A percentile compares a stretch with the other conserved stretches of the same genome.
phyloP scores from a whole-genome alignment of 2,888 invertebrate genomes.

The Hirtodrosophila trivittata region DNA sequence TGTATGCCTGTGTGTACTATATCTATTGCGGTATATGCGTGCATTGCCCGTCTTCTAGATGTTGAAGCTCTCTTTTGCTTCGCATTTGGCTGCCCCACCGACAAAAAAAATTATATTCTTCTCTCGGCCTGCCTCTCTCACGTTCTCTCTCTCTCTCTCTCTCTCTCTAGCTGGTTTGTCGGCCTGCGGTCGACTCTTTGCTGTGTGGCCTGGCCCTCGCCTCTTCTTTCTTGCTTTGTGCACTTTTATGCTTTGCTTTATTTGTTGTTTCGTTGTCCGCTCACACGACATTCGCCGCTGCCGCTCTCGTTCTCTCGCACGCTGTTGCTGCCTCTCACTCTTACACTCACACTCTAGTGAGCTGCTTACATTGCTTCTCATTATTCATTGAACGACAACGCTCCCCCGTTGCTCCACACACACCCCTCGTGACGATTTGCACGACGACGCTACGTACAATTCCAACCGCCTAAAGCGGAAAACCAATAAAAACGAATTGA shows the following conservation, averaged over 20 bases:
- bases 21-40: constrained; percentile 57
- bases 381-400: constrained; percentile 75
- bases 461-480: constrained; percentile 80
- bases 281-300: constrained; percentile 51
- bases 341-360: constrained; percentile 21
- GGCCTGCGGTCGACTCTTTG: constrained; percentile 42
- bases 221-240: constrained; percentile 64
- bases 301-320: constrained; percentile 37
- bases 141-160: constrained; percentile 22
- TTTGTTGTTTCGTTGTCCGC: constrained; percentile 66
- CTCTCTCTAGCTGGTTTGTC: constrained; percentile 38
- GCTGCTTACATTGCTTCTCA: constrained; percentile 70
- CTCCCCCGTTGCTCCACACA: constrained; percentile 47
- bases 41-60: constrained; percentile 70
- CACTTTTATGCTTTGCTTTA: constrained; percentile 74
- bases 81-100: constrained; percentile 60
- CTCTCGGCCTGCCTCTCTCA: constrained; percentile 32
- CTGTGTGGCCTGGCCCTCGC: constrained; percentile 44
- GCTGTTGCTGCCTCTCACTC: constrained; percentile 39
- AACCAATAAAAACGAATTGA: constrained; percentile 80
- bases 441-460: constrained; percentile 71
- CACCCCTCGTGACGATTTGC: constrained; percentile 59
- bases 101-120: constrained; percentile 51
- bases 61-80: constrained; percentile 60
- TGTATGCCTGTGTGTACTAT: constrained; percentile 18